Evolutionary conservation across 1,140 invertebrate genomes (phyloP), one percentile per base, ranked within the genome.

Genomic region (Melanaphis sacchari): DNA sequence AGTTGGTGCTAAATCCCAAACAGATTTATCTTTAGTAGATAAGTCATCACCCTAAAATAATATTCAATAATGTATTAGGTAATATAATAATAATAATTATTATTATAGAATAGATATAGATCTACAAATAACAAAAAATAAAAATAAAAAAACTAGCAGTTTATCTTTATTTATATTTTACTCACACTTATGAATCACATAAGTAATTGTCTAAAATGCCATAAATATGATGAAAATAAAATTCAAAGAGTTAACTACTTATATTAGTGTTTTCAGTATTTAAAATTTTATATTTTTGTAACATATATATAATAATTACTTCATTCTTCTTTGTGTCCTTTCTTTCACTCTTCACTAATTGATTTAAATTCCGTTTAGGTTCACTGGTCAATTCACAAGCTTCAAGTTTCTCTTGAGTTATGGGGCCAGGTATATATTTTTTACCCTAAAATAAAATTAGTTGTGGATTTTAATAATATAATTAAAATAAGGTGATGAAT

Each of bases 321-420:
- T 93, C 91, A 85, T 85, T 93, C 18, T 85, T 93, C 81, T 93
- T 93, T 2, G 4, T 26, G 41, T 93, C 85, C 36, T 94, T 94
- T 88, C 91, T 89, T 87, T 94, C 93, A 66, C 85, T 90, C 90
- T 84, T 85, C 93, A 96, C 96, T 52, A 96, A 94, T 93, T 96
- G 95, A 11, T 95, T 96, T 40, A 96, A 94, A 93, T 95, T 96
- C 31, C 96, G 95, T 94, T 96, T 96, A 89, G 94, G 93, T 52
- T 96, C 96, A 22, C 94, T 95, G 85, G 95, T 95, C 36, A 96
- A 94, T 94, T 97, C 96, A 36, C 96, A 96, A 7, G 96, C 96
- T 94, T 96, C 96, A 2, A 97, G 95, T 94, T 96, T 96, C 87
- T 97, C 96, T 93, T 96, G 96, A 5, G 96, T 97, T 7, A 97